phyloP scores from a whole-genome alignment of 35 echinoderm and acorn worm species.

The Acanthaster planci region DNA sequence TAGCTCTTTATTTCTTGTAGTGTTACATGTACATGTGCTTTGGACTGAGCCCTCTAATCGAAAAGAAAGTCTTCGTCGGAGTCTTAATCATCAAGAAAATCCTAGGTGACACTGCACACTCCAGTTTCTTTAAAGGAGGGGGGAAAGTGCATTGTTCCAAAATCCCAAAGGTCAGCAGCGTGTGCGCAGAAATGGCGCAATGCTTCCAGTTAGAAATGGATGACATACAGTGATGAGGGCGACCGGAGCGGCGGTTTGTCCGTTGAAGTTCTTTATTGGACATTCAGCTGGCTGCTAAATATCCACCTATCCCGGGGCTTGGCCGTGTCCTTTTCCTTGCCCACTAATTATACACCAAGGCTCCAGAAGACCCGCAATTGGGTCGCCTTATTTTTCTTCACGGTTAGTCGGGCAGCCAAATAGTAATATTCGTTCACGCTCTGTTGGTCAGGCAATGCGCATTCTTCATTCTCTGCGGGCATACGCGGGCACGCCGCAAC shows the following conservation, averaged over 20 bases:
- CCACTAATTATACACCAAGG: slow-evolving; percentile 10
- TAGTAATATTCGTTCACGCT: slow-evolving; percentile 16
- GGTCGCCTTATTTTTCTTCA: slow-evolving; percentile 18
- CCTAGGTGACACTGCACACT: too few species aligned
- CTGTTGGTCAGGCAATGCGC: neutral
- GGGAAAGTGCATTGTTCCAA: neutral
- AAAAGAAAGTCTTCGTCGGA: too few species aligned
- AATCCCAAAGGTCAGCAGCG: neutral
- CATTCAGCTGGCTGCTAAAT: neutral
- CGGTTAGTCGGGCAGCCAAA: neutral
- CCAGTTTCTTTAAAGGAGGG: too few species aligned
- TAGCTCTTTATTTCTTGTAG: too few species aligned
- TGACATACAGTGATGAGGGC: neutral
- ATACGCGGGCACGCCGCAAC: neutral
- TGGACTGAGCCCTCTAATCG: too few species aligned
- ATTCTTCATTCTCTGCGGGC: slow-evolving; percentile 6
- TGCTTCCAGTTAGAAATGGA: neutral
- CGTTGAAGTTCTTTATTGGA: slow-evolving; percentile 7
- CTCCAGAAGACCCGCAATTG: neutral
- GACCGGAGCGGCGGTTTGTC: neutral
- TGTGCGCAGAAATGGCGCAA: neutral
- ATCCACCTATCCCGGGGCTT: neutral
- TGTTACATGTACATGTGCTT: too few species aligned
- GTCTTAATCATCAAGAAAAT: too few species aligned
- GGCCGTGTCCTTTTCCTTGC: neutral